phyloP scores from a whole-genome alignment of 2,113 vertebrate genomes.

The Symphodus melops region DNA sequence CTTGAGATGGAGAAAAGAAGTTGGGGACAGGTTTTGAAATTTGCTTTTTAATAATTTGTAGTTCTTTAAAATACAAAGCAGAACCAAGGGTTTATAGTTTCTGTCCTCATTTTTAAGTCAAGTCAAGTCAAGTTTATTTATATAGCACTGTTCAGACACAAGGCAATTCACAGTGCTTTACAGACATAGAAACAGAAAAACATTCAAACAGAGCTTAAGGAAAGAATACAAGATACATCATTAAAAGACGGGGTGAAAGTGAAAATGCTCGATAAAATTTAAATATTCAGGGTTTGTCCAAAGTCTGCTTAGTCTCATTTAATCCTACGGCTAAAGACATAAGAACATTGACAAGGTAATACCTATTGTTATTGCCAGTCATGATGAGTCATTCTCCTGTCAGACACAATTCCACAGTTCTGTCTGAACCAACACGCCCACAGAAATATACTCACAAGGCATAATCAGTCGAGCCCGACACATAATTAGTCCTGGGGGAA shows the following conservation, averaged over 20 bases:
- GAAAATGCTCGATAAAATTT: too few species aligned
- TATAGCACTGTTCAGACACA: too few species aligned
- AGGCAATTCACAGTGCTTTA: too few species aligned
- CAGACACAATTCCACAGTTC: slow-evolving; percentile 35
- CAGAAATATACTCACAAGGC: slow-evolving; percentile 42
- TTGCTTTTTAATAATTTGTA: background rate
- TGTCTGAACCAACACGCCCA: slow-evolving; percentile 38
- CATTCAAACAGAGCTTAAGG: too few species aligned
- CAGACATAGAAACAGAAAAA: too few species aligned
- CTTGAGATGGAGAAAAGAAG: background rate
- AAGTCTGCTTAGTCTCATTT: background rate
- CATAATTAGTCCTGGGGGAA: slow-evolving; percentile 40
- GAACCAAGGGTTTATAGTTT: background rate
- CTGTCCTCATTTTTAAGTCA: background rate
- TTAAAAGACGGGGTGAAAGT: too few species aligned
- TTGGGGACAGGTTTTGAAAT: background rate
- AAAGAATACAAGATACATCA: too few species aligned
- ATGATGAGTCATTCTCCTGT: slow-evolving; percentile 40
- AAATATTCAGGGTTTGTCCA: slow-evolving; percentile 2
- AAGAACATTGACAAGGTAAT: background rate
- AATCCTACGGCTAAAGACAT: background rate
- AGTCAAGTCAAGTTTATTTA: too few species aligned
- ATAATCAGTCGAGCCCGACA: slow-evolving; percentile 30
- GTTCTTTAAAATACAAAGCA: background rate
- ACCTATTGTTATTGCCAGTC: slow-evolving; percentile 9